Base-by-base conservation (phyloP, 1,140 invertebrate species). In the Drosophila erecta region DNA sequence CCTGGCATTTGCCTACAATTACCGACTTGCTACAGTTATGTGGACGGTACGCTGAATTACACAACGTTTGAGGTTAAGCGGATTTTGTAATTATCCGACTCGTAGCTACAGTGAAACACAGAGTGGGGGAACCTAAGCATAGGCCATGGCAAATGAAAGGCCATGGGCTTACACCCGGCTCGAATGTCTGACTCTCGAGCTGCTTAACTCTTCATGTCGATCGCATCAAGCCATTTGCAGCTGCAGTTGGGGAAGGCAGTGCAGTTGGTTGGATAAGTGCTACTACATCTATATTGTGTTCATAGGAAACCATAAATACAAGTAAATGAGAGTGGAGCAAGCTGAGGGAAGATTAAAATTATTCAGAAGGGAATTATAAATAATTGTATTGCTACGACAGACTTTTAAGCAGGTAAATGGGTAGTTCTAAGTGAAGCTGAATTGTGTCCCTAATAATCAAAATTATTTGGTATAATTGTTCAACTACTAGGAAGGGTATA, bases 1-100 rank as follows among this genome's bases (percentile, higher is more conserved):
- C 62, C 65, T 14, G 47, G 22, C 30, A 47, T 71, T 57, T 58
- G 40, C 59, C 49, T 51, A 76, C 84, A 81, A 87, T 83, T 86
- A 87, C 74, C 67, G 60, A 64, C 81, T 64, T 66, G 73, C 78
- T 81, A 81, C 62, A 60, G 64, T 50, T 61, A 49, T 67, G 56
- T 61, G 46, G 46, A 72, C 69, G 78, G 66, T 90, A 77, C 85
- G 84, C 85, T 87, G 84, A 87, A 87, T 87, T 87, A 87, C 84
- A 87, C 84, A 87, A 84, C 84, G 85, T 87, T 87, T 87, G 84
- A 90, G 85, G 85, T 90, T 87, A 87, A 87, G 84, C 84, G 84
- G 84, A 87, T 87, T 87, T 87, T 62, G 84, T 84, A 87, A 87
- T 87, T 87, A 87, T 87, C 84, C 85, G 85, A 87, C 79, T 89